These are phyloP conservation scores for Ptyas mucosa DNA, from an alignment of 2,113 vertebrate genomes.

Conservation along the genomic window DNA sequence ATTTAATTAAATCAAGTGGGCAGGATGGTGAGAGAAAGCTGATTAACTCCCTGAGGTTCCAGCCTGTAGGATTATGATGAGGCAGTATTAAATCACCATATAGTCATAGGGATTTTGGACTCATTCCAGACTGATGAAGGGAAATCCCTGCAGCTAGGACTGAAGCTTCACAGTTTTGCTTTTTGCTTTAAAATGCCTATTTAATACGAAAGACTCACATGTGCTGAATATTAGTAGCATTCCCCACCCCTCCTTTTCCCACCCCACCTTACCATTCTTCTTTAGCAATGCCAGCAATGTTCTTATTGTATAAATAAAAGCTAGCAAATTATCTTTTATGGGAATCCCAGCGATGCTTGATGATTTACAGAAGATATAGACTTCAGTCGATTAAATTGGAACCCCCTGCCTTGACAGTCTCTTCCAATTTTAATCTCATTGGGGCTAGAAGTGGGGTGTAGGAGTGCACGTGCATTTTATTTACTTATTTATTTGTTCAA, in stretches of 20 bases:
- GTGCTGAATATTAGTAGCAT: not conserved
- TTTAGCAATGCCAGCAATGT: not conserved
- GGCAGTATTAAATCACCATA: conserved; percentile 25
- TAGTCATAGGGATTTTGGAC: conserved; percentile 15
- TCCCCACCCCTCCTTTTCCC: not conserved
- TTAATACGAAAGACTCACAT: not conserved
- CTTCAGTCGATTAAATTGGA: not conserved
- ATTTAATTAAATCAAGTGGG: conserved; percentile 37
- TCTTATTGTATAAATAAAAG: conserved; percentile 5
- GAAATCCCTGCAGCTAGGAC: conserved; percentile 32
- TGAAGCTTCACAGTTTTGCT: conserved; percentile 18
- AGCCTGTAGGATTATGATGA: conserved; percentile 26
- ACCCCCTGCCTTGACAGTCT: not conserved
- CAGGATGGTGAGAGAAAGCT: conserved; percentile 12
- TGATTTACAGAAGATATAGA: not conserved
- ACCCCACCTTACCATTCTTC: not conserved
- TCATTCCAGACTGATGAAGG: conserved; percentile 27
- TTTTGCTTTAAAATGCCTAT: conserved; percentile 27
- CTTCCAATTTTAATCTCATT: not conserved
- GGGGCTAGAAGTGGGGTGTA: not conserved
- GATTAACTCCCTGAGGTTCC: conserved; percentile 37
- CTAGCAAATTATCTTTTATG: not conserved
- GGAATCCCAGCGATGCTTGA: not conserved
- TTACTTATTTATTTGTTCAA: too few species aligned
- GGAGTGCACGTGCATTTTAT: not conserved